Evolutionary conservation across 2,888 invertebrate genomes (phyloP).

Genomic region (Drosophila macrospina): DNA sequence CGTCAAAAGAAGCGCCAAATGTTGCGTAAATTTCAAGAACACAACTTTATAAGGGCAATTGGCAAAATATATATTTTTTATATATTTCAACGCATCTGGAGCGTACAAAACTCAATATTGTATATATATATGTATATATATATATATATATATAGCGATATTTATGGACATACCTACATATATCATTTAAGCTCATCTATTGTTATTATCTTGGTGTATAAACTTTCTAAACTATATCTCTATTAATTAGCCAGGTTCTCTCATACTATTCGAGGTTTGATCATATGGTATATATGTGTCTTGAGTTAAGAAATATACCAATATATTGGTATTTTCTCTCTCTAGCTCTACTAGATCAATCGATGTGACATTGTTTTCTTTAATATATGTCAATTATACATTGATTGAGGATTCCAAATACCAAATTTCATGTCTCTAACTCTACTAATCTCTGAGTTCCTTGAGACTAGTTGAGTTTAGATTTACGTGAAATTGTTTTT

Average conservation of each 20-base stretch:
- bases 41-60: constrained; percentile 54
- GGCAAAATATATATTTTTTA: constrained; percentile 41
- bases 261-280: no score
- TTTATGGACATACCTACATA: not conserved
- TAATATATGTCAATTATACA: not conserved
- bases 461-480: not conserved
- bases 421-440: not conserved
- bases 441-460: not conserved
- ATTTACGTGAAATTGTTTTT: no score
- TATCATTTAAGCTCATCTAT: not conserved
- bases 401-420: not conserved
- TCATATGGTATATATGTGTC: no score
- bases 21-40: constrained; percentile 80
- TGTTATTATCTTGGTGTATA: no score
- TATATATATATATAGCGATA: not conserved
- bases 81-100: constrained; percentile 38
- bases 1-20: constrained; percentile 76
- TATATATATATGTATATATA: not conserved
- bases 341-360: no score
- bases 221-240: no score
- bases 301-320: no score
- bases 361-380: no score
- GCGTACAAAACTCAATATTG: constrained; percentile 27
- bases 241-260: not conserved
- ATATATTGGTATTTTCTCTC: no score